A percentile compares a stretch with the other conserved stretches of the same genome.
These are phyloP conservation scores for Alaudala cheleensis DNA, from an alignment of 2,113 vertebrate species.

Conservation along the genomic window DNA sequence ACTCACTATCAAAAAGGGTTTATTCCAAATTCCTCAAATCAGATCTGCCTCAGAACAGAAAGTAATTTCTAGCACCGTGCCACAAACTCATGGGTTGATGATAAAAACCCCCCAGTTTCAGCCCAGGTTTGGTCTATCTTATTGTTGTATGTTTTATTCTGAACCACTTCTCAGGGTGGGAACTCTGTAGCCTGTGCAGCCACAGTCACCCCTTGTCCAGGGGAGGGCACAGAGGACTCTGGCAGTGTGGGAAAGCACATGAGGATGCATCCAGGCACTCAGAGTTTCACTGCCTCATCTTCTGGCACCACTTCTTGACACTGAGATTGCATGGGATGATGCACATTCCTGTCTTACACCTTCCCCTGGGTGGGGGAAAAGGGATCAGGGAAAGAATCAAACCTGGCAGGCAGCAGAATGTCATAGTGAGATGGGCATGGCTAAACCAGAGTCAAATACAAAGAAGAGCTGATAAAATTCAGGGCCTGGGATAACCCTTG, in stretches of 20 bases:
- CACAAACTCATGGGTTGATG: neutral
- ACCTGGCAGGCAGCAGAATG: neutral
- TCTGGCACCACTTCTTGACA: neutral
- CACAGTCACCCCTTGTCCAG: rapidly evolving
- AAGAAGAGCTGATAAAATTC: neutral
- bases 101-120: rapidly evolving
- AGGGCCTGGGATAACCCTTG: neutral
- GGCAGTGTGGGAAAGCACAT: neutral
- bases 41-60: neutral
- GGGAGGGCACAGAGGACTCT: neutral
- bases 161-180: neutral
- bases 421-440: rapidly evolving
- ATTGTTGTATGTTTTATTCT: neutral
- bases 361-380: neutral
- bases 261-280: neutral
- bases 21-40: neutral
- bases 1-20: neutral
- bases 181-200: too few relatives aligned
- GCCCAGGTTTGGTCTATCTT: neutral
- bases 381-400: neutral
- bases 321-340: neutral
- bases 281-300: neutral
- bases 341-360: neutral
- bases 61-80: neutral
- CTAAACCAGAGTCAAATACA: neutral